phyloP scores from a whole-genome alignment of 2,888 invertebrate species.

The Hypomecis atomaria region DNA sequence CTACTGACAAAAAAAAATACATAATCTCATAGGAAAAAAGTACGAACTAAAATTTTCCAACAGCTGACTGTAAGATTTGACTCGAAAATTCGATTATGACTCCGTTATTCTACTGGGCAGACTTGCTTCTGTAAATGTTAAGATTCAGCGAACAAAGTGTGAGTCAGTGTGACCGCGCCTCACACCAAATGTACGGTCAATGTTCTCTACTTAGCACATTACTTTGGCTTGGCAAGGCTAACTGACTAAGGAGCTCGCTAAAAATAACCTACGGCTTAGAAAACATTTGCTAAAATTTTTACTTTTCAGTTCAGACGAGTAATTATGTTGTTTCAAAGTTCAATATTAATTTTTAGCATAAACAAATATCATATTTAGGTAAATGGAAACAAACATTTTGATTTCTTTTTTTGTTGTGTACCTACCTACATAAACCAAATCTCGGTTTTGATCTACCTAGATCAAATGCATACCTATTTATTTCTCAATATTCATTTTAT shows the following conservation, averaged over 20 bases:
- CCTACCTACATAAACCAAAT: no score
- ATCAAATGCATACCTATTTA: no score
- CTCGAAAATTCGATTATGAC: not conserved
- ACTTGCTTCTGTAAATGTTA: conserved; percentile 1
- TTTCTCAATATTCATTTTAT: no score
- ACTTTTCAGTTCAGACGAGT: no score
- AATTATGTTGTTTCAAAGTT: no score
- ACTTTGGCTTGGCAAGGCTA: conserved; percentile 15
- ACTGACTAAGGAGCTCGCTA: not conserved
- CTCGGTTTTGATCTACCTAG: no score
- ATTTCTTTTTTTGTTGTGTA: no score
- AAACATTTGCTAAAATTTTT: not conserved
- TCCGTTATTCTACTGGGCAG: not conserved
- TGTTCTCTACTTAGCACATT: conserved; percentile 43
- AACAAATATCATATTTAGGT: no score
- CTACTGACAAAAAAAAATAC: no score
- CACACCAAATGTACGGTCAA: conserved; percentile 46
- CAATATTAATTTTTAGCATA: no score
- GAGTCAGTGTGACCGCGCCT: conserved; percentile 53
- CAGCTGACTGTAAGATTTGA: not conserved
- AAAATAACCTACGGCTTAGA: no score
- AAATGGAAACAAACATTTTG: no score
- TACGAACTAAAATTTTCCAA: not conserved
- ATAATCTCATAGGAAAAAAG: not conserved
- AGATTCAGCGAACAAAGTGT: conserved; percentile 25